Conservation (phyloP, 1,140 invertebrate species). For the Drosophila tani region DNA sequence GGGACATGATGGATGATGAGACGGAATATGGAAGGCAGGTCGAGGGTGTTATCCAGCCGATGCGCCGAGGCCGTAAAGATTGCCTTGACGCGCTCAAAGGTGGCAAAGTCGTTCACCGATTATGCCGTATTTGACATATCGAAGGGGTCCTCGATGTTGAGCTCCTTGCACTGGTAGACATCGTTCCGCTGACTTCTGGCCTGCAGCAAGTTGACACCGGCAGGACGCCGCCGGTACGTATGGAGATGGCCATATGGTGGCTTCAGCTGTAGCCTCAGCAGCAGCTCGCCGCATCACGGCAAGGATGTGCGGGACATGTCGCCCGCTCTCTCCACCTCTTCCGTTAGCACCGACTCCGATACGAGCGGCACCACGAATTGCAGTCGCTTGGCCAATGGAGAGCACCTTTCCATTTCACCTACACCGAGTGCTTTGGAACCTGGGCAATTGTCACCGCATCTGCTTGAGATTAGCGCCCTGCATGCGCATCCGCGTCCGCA, state of each 20-base stretch:
- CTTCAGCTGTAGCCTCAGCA: constrained; percentile 10
- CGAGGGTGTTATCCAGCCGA: too few species aligned
- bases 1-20: too few species aligned
- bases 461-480: constrained; percentile 26
- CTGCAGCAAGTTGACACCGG: too few species aligned
- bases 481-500: not conserved
- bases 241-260: constrained; percentile 22
- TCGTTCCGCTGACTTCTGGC: too few species aligned
- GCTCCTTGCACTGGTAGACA: too few species aligned
- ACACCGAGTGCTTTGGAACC: constrained; percentile 5
- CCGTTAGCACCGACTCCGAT: constrained; percentile 53
- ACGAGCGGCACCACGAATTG: constrained; percentile 47
- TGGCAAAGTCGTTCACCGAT: too few species aligned
- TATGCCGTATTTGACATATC: too few species aligned
- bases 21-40: too few species aligned
- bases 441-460: constrained; percentile 56
- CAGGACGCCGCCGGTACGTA: too few species aligned
- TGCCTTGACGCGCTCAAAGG: too few species aligned
- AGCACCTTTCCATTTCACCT: constrained; percentile 11
- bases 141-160: too few species aligned
- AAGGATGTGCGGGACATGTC: constrained; percentile 40
- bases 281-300: constrained; percentile 15
- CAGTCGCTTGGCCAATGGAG: constrained; percentile 26
- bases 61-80: too few species aligned
- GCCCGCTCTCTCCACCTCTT: constrained; percentile 57